Base-by-base conservation (phyloP, 2,888 invertebrate species). In the Polyploca ridens region DNA sequence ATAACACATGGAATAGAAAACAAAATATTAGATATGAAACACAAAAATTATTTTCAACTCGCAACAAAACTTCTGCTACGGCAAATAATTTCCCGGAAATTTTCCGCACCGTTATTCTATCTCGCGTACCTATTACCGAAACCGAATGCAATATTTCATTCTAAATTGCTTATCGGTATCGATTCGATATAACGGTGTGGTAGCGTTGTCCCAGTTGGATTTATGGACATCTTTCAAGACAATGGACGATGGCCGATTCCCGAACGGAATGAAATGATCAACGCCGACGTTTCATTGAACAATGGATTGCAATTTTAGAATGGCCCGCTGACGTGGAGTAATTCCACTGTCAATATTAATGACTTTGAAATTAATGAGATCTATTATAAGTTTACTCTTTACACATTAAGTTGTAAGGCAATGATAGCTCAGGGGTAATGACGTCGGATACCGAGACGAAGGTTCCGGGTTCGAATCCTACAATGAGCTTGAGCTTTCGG, bases 291-390 rank as follows among this genome's bases (percentile, higher is more conserved):
- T 66, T 46, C 41, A 57, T 16, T 54, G 62, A 79, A 86, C 87
- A 87, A 88, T 81, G 75, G 77, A 69, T 69, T 81, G 77, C 81
- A 79, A 82, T 85, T 83, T 83, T 69, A 75, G 77, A 78, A 82
- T 75, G 67, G 77, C 70, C 76, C 60, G 8, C 76, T 63, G 70
- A 72, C 73, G 66, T 67, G 46, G 76, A 77, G 72, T 73, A 73
- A 77, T 81, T 77, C 73, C 64, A 65, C 69, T 71, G 68, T 72
- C 69, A 70, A 73, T 73, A 76, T 78, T 78, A 82, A 81, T 77
- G 79, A 78, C 69, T 70, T 66, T 71, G 19, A 54, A 54, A 63
- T 58, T 11, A 46, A 14, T 44, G n/a, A 64, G 62, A 66, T 16
- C 16, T 6, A 16, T 5, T 16, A 27, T 27, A 27, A 2, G 27